Base-by-base conservation (phyloP, 2,888 invertebrate species). In the Lapara coniferarum region DNA sequence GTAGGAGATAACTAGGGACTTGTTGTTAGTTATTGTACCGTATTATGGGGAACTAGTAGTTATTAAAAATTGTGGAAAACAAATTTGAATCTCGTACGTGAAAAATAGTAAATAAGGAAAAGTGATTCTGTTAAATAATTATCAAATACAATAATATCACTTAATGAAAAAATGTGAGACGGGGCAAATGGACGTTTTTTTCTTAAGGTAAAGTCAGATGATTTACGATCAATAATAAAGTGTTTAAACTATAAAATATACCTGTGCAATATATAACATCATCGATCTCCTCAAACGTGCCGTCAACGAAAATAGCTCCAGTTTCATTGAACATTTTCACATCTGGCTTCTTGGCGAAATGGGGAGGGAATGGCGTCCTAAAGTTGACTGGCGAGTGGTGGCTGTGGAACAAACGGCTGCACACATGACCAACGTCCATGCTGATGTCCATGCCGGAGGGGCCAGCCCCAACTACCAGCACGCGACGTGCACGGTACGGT, bases 381-480 rank as follows among this genome's bases (percentile, higher is more conserved):
- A 92, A 89, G 75, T 85, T 85, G 0, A 89, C 81, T 25, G 76
- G 85, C 0, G 89, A 89, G 76, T 95, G 95, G 71, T 95, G 95
- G 68, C 95, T 95, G 69, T 95, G 88, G 53, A 94, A 80, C 46
- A 95, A 87, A 12, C 83, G 84, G 52, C 82, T 80, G 37, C 94
- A 92, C n/a, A 87, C 74, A 0, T 81, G 78, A 0, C 94, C 88
- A 0, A 97, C 85, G 75, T 96, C 96, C 0, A 96, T 81, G 0
- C 95, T 92, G 53, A 97, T 96, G 79, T 97, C 97, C 82, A 95
- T 92, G 1, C 97, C 97, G 0, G 97, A 97, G 0, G 96, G 95
- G 0, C 96, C 96, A 0, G 96, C 96, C 0, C 97, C 97, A 2
- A 97, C 89, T 13, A 96, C 85, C 1, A 96, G 87, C 0, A 97